Conservation (phyloP, 2,797 vertebrate genomes). For the Sciurus vulgaris region DNA sequence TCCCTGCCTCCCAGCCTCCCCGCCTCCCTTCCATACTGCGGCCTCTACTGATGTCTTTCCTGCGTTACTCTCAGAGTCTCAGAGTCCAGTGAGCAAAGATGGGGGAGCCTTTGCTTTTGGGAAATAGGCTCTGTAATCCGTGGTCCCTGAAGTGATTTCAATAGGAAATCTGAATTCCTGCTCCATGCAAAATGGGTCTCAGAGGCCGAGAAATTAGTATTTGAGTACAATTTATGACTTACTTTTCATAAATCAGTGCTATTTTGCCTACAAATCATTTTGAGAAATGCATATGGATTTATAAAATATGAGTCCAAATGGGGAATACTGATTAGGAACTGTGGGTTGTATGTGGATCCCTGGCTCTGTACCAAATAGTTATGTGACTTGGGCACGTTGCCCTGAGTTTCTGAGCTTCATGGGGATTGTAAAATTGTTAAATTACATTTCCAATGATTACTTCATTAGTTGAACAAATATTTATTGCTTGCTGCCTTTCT, state of each 20-base stretch:
- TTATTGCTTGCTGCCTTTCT: constrained; percentile 50
- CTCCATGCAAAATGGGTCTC: constrained; percentile 76
- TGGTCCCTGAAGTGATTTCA: constrained; percentile 75
- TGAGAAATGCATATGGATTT: constrained; percentile 64
- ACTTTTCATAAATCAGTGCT: constrained; percentile 74
- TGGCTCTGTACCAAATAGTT: constrained; percentile 67
- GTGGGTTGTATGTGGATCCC: constrained; percentile 11
- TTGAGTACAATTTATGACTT: constrained; percentile 77
- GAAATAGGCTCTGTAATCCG: constrained; percentile 64
- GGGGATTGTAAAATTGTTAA: constrained; percentile 71
- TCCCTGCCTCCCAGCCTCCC: neutral
- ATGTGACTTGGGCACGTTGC: constrained; percentile 60
- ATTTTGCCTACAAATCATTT: constrained; percentile 77
- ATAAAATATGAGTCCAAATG: constrained; percentile 57
- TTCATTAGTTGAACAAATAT: constrained; percentile 67
- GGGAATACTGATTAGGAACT: constrained; percentile 52
- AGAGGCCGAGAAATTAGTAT: constrained; percentile 77
- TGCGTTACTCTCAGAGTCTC: constrained; percentile 7
- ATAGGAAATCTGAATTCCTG: constrained; percentile 79
- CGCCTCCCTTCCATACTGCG: neutral
- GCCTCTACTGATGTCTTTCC: neutral
- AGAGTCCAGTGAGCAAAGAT: neutral
- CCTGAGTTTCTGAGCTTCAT: constrained; percentile 44
- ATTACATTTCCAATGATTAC: constrained; percentile 63
- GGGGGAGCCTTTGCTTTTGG: constrained; percentile 59